Percentiles rank a stretch among this genome's conserved stretches.
phyloP scores from a whole-genome alignment of 2,113 vertebrate genomes.

The Corythornis cristatus region DNA sequence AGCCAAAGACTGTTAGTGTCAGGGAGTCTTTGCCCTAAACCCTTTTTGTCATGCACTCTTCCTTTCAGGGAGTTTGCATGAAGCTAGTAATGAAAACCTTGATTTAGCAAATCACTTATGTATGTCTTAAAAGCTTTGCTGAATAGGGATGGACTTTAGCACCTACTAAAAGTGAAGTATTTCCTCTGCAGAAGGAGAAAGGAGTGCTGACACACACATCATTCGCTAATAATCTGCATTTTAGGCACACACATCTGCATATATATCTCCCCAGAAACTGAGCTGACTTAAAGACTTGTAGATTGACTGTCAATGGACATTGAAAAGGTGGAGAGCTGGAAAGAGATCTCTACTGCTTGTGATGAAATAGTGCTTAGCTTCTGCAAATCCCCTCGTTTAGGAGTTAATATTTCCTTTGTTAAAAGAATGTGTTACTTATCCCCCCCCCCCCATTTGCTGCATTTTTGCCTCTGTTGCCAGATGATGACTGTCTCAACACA shows the following conservation, averaged over 20 bases:
- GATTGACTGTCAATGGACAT: background rate
- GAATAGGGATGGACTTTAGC: slow-evolving; percentile 19
- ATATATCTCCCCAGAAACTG: background rate
- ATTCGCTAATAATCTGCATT: slow-evolving; percentile 23
- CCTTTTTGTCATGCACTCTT: background rate
- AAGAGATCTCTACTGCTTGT: background rate
- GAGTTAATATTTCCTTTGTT: background rate
- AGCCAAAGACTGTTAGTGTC: background rate
- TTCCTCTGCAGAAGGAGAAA: slow-evolving; percentile 32
- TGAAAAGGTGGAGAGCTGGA: background rate
- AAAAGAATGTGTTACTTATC: background rate
- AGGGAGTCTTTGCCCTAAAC: background rate
- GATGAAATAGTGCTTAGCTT: background rate
- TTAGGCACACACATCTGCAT: background rate
- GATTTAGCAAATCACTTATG: slow-evolving; percentile 27
- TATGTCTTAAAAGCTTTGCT: slow-evolving; percentile 27
- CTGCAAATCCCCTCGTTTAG: background rate
- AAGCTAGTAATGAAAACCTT: background rate
- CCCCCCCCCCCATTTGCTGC: background rate
- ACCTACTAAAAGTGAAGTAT: slow-evolving; percentile 45
- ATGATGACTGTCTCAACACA: background rate
- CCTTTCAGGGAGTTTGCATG: background rate
- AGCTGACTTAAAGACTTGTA: background rate
- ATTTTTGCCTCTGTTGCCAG: background rate
- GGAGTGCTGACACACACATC: slow-evolving; percentile 6